Evolutionary conservation across 2,888 invertebrate species (phyloP).

Genomic region (Orchestes rusci): DNA sequence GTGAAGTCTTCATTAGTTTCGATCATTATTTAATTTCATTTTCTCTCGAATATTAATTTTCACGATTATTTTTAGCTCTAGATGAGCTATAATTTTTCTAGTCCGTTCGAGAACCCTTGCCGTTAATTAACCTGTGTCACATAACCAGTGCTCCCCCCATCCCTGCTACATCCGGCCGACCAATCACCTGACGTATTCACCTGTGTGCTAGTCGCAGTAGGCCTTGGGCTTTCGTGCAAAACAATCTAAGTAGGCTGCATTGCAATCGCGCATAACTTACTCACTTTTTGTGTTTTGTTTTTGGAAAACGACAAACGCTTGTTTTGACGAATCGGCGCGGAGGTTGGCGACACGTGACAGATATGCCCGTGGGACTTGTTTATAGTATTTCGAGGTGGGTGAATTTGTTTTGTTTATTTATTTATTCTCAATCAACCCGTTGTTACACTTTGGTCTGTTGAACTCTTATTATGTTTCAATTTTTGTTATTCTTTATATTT

Average conservation of each 20-base stretch:
- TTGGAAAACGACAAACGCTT: slow-evolving; percentile 8
- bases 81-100: too few species aligned
- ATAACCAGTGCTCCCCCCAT: too few species aligned
- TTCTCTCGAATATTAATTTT: too few species aligned
- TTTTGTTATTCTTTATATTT: too few species aligned
- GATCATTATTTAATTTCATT: too few species aligned
- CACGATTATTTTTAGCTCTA: too few species aligned
- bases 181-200: slow-evolving; percentile 35
- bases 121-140: too few species aligned
- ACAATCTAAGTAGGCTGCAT: slow-evolving; percentile 2
- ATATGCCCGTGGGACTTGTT: slow-evolving; percentile 52
- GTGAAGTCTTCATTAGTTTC: too few species aligned
- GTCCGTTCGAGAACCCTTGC: too few species aligned
- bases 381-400: slow-evolving; percentile 54
- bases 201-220: slow-evolving; percentile 31
- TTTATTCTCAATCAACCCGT: not conserved
- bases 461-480: too few species aligned
- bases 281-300: slow-evolving; percentile 2
- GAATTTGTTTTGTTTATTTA: not conserved
- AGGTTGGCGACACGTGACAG: slow-evolving; percentile 9
- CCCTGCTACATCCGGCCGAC: slow-evolving; percentile 25
- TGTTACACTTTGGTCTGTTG: too few species aligned
- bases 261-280: too few species aligned
- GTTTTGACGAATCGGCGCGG: slow-evolving; percentile 2
- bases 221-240: slow-evolving; percentile 24